A percentile compares a stretch with the other conserved stretches of the same genome.
phyloP scores from a whole-genome alignment of 1,140 invertebrate genomes.

The Nasonia giraulti region DNA sequence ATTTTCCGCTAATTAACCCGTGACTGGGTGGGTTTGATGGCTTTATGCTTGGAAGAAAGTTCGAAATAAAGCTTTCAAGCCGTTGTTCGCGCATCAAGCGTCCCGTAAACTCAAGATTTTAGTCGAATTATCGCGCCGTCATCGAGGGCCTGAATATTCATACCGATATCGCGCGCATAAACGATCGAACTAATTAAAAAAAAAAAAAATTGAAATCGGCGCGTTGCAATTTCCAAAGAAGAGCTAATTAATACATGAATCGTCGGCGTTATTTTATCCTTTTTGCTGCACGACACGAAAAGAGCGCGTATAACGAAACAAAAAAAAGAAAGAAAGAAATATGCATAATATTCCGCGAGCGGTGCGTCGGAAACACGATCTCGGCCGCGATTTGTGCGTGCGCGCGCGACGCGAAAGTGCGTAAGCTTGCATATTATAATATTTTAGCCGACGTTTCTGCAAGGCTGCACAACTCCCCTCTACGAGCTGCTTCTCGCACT shows the following conservation, averaged over 20 bases:
- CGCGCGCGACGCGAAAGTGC: conserved; percentile 40
- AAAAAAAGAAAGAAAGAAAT: conserved; percentile 6
- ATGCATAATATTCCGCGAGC: conserved; percentile 30
- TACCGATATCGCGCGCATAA: too few relatives aligned
- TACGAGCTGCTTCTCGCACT: conserved; percentile 10
- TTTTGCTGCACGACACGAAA: not conserved
- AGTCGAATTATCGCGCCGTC: not conserved
- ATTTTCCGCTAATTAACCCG: not conserved
- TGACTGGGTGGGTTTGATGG: too few relatives aligned
- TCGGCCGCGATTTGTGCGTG: conserved; percentile 31
- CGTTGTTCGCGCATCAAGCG: not conserved
- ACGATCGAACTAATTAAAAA: not conserved
- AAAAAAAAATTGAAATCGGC: not conserved
- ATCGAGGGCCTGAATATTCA: too few relatives aligned
- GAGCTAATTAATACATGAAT: conserved; percentile 55
- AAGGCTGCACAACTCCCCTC: conserved; percentile 35
- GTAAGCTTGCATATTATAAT: conserved; percentile 48
- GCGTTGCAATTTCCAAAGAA: not conserved
- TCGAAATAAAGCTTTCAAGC: too few relatives aligned
- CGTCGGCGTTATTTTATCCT: conserved; percentile 64
- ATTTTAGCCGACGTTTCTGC: conserved; percentile 52
- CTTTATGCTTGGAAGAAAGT: too few relatives aligned
- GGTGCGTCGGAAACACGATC: conserved; percentile 43
- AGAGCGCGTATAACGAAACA: not conserved
- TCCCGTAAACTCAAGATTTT: not conserved